Conservation (phyloP, 2,797 vertebrate genomes). For the Erethizon dorsatum region DNA sequence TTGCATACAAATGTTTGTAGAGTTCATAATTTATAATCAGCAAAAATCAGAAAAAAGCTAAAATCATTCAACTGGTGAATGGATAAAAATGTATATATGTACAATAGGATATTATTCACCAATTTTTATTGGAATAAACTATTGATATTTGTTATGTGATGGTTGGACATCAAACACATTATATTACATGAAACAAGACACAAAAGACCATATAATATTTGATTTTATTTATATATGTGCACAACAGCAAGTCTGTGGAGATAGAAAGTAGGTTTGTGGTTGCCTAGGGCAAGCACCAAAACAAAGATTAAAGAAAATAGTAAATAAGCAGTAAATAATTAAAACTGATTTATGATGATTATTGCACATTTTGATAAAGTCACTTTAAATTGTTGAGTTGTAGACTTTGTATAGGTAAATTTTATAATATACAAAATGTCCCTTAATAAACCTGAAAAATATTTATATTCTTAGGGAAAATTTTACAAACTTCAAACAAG, state of each 20-base stretch:
- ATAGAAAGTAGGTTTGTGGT: not conserved
- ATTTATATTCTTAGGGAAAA: not conserved
- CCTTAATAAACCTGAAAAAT: not conserved
- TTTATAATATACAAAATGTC: not conserved
- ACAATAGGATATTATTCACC: not conserved
- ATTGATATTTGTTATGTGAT: not conserved
- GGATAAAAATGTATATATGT: not conserved
- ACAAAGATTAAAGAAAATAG: not conserved
- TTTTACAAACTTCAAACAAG: not conserved
- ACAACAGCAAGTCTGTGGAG: not conserved
- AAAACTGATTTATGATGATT: not conserved
- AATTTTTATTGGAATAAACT: not conserved
- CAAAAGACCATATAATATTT: not conserved
- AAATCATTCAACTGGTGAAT: not conserved
- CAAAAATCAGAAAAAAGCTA: not conserved
- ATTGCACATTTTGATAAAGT: not conserved
- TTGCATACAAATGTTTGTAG: not conserved
- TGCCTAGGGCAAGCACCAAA: not conserved
- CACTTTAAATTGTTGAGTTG: not conserved
- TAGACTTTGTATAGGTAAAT: not conserved
- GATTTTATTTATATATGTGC: not conserved
- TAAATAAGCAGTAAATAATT: not conserved
- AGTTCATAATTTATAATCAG: not conserved
- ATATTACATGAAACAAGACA: not conserved
- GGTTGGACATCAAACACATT: not conserved